These are phyloP conservation scores for Bos javanicus DNA, from an alignment of 2,113 vertebrate genomes.

Conservation along the genomic window DNA sequence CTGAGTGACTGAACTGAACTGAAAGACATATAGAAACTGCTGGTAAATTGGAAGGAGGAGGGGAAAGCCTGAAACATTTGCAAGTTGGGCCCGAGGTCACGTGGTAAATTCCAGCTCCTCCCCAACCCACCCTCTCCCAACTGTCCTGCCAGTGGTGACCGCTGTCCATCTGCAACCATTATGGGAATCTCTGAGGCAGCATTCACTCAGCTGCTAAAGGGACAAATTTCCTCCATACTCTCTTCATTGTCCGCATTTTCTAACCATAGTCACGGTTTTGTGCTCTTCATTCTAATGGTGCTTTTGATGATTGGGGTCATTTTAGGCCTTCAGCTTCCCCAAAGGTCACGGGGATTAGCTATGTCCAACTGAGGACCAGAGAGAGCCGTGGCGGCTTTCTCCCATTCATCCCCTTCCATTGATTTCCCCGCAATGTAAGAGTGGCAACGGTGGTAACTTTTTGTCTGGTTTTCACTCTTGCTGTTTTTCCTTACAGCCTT, in stretches of 20 bases:
- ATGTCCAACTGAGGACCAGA: neutral
- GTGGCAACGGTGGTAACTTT: neutral
- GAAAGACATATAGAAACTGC: neutral
- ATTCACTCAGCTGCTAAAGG: constrained; percentile 10
- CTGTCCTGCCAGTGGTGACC: neutral
- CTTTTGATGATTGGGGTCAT: constrained; percentile 67
- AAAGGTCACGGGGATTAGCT: constrained; percentile 71
- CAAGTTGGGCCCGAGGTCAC: neutral
- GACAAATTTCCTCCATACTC: constrained; percentile 46
- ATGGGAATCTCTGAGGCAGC: neutral
- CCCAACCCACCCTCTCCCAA: neutral
- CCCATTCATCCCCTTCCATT: constrained; percentile 22
- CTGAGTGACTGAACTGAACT: no score
- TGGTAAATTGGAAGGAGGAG: neutral
- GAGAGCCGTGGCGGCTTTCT: neutral
- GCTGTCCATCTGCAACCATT: neutral
- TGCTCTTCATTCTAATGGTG: constrained; percentile 65
- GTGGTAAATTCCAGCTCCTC: neutral
- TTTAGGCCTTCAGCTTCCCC: constrained; percentile 54
- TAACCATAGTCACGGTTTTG: constrained; percentile 67
- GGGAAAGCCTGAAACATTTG: neutral
- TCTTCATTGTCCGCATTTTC: constrained; percentile 64
- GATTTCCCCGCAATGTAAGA: constrained; percentile 37
- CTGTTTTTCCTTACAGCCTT: neutral
- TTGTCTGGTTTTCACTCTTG: neutral